Base-by-base conservation (phyloP, 1,140 invertebrate species). In the Drosophila virilis region DNA sequence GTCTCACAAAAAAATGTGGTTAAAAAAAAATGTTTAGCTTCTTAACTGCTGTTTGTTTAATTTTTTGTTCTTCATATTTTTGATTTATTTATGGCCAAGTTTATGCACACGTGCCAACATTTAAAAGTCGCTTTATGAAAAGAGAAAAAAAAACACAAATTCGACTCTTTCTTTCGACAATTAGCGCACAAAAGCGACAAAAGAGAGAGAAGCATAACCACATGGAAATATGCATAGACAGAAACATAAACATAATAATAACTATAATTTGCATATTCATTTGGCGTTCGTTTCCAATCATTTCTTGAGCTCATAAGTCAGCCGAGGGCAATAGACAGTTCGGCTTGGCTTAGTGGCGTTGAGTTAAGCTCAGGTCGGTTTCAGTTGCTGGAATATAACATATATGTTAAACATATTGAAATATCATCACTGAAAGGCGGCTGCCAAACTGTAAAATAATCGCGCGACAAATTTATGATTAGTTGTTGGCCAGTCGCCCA, bases 401-500 rank as follows among this genome's bases (percentile, higher is more conserved):
- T 69, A 55, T 61, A 60, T 72, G 76, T 50, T 54, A 61, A 50
- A 61, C 38, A 78, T 76, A 79, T 62, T 67, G 71, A 74, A 67
- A 72, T 85, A 77, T 88, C 51, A 70, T 67, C 42, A 43, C 78
- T 70, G 71, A 86, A 82, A 77, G 64, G 60, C 71, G 46, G 69
- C 74, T 58, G 67, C 10, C 28, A 79, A 88, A 88, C 84, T 88
- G 83, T 88, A 80, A 84, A 78, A 84, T 84, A 88, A 88, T 88
- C 84, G 84, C 84, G 76, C 69, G 64, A 88, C 84, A 89, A 88
- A 88, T 88, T 89, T 89, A 88, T 88, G 84, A 84, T 88, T 89
- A 89, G 80, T 80, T 70, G 60, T 65, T 66, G 62, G 17, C 22
- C 46, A 48, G 46, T 12, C 22, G 46, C 9, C 43, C 45, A 13